Base-by-base conservation (phyloP, 92 coral and sea anemone genomes). In the Galaxea fascicularis region DNA sequence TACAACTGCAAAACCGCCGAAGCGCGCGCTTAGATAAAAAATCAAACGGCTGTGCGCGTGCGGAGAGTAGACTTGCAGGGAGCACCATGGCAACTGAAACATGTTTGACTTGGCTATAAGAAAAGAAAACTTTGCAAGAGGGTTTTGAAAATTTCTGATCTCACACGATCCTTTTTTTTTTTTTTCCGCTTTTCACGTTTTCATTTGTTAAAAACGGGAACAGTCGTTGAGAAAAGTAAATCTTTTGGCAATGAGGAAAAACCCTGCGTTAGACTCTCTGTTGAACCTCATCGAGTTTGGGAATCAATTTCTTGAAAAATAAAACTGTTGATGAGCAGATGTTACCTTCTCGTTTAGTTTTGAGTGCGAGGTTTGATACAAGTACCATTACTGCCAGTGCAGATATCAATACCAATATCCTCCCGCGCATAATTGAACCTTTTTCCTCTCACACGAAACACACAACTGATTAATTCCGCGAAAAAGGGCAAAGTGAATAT, bases 51-150 rank as follows among this genome's bases (percentile, higher is more conserved):
- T 56, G 8, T 10, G 11, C 71, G n/a, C 71, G 71, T 24, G 45
- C 45, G 22, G 21, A 17, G 29, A 29, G n/a, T n/a, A n/a, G n/a
- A 28, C 35, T 17, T 20, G 13, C 7, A 41, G 46, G 30, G 21
- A 31, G 45, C 30, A 27, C 71, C 71, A 30, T 66, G 46, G 71
- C 45, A 66, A 66, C 71, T 17, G 22, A 56, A 56, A 56, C 21
- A 17, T 56, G 24, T 56, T 56, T 49, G 68, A 3, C 6, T 35
- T 35, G 41, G 41, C 41, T 35, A n/a, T n/a, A n/a, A n/a, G n/a
- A n/a, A n/a, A n/a, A n/a, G n/a, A n/a, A n/a, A n/a, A n/a, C 41
- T 35, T 35, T 2, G 3, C 41, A 35, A 35, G 41, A 35, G n/a
- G n/a, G 41, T 35, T 35, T 35, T 6, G 6, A 6, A 35, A 35